phyloP scores from a whole-genome alignment of 2,888 invertebrate species.

The Sminthurides aquaticus region DNA sequence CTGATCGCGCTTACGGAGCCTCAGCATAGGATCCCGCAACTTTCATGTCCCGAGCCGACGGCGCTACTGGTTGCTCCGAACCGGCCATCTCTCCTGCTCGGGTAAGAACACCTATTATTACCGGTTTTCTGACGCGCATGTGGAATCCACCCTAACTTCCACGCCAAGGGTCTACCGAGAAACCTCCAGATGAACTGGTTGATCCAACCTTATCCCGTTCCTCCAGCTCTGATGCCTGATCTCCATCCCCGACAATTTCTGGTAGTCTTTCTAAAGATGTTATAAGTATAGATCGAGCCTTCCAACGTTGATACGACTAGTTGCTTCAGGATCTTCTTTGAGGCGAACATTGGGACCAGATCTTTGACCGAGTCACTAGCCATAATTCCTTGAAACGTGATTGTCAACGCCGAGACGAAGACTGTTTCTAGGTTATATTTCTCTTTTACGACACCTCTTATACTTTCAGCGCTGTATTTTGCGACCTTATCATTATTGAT shows the following conservation, averaged over 20 bases:
- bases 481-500: not conserved
- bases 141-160: no score
- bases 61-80: no score
- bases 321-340: not conserved
- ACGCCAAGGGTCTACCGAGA: no score
- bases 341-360: not conserved
- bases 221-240: no score
- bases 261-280: not conserved
- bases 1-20: no score
- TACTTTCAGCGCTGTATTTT: not conserved
- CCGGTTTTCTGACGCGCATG: no score
- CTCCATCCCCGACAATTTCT: not conserved
- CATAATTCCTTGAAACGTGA: not conserved
- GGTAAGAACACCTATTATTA: no score
- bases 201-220: no score
- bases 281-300: not conserved
- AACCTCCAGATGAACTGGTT: no score
- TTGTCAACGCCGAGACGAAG: not conserved
- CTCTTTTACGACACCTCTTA: not conserved
- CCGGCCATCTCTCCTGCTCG: no score
- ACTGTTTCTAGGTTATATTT: not conserved
- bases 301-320: not conserved
- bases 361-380: not conserved
- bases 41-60: no score
- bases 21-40: no score